These are phyloP conservation scores for Xanthorhoe spadicearia DNA, from an alignment of 2,888 invertebrate species.

Conservation along the genomic window DNA sequence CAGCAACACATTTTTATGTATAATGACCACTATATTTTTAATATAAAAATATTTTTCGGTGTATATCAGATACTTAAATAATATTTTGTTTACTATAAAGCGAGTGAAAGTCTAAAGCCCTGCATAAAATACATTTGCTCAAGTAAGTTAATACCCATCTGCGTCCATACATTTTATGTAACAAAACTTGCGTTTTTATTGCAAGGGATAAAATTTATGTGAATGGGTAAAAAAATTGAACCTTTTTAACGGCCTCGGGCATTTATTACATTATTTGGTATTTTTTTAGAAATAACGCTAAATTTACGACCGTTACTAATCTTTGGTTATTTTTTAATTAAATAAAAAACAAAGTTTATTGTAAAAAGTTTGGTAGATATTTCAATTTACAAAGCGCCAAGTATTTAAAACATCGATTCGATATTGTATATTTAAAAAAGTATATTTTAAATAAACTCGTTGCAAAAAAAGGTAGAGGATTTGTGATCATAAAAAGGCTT, in stretches of 20 bases:
- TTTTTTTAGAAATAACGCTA: conserved; percentile 16
- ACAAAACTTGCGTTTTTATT: conserved; percentile 37
- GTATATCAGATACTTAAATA: neutral
- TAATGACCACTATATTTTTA: neutral
- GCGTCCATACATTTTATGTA: conserved; percentile 28
- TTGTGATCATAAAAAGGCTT: too few relatives aligned
- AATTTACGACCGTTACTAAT: conserved; percentile 12
- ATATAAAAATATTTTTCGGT: neutral
- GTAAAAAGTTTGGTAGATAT: too few relatives aligned
- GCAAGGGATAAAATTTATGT: conserved; percentile 35
- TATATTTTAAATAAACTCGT: too few relatives aligned
- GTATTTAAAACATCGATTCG: too few relatives aligned
- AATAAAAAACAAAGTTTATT: neutral
- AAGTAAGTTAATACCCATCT: conserved; percentile 30
- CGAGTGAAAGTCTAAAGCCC: neutral
- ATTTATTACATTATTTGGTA: conserved; percentile 20
- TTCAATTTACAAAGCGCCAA: too few relatives aligned
- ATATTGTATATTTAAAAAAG: too few relatives aligned
- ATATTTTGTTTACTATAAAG: neutral
- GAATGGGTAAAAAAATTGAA: conserved; percentile 27
- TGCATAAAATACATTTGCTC: conserved; percentile 16
- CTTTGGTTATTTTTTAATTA: conserved; percentile 2
- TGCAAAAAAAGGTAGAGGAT: too few relatives aligned
- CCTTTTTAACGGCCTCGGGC: conserved; percentile 23
- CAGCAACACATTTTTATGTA: neutral